A percentile compares a stretch with the other conserved stretches of the same genome.
Evolutionary conservation across 2,797 vertebrate genomes (phyloP).

Genomic region (Syngnathus rostellatus): DNA sequence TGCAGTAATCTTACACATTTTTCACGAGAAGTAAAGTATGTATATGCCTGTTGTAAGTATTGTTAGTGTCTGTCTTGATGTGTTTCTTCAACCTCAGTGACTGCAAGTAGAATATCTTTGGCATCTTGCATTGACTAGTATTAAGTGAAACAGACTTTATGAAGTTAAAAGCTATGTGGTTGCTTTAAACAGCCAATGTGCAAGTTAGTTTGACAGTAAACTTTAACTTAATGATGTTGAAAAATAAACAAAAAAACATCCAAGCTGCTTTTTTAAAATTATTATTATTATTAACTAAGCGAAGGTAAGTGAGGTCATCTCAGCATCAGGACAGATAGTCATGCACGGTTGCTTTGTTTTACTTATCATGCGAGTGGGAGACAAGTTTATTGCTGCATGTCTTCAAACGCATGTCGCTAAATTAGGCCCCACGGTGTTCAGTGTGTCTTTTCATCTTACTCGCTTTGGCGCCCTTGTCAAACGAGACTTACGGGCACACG

Average conservation of each 20-base stretch:
- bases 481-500: conserved; percentile 10
- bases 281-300: neutral
- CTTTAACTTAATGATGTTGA: neutral
- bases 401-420: conserved; percentile 47
- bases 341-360: neutral
- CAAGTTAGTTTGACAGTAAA: neutral
- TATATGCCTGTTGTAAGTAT: no score
- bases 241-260: neutral
- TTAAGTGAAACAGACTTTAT: no score
- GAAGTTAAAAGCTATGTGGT: neutral
- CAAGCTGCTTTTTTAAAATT: no score
- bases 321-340: neutral
- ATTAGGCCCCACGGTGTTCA: conserved; percentile 39
- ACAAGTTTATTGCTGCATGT: conserved; percentile 34
- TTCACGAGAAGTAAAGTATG: no score
- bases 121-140: no score
- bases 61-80: no score
- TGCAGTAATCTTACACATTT: no score
- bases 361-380: neutral
- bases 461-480: conserved; percentile 43
- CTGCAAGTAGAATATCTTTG: no score
- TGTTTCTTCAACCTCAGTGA: no score
- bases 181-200: neutral
- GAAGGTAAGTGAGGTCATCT: neutral
- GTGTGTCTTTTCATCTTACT: conserved; percentile 27